phyloP scores from a whole-genome alignment of 2,113 vertebrate species.

The Eira barbara region DNA sequence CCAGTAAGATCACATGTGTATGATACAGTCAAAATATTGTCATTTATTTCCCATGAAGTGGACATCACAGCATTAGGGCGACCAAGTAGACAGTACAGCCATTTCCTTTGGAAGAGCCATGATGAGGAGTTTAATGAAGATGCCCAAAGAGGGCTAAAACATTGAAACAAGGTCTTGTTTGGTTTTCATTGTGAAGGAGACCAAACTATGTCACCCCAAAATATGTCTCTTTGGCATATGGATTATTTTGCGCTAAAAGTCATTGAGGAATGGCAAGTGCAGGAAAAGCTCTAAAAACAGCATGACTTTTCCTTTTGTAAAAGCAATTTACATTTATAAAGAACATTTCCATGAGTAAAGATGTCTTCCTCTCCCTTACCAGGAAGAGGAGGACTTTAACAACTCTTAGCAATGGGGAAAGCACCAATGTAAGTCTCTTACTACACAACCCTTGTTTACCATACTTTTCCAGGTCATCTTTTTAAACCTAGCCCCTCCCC shows the following conservation, averaged over 20 bases:
- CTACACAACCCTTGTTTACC: not conserved
- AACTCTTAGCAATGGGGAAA: not conserved
- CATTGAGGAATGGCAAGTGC: not conserved
- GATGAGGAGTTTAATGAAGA: not conserved
- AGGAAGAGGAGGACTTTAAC: not conserved
- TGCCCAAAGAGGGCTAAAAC: not conserved
- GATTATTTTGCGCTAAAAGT: not conserved
- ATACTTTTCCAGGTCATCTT: not conserved
- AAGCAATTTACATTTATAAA: not conserved
- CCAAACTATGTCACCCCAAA: not conserved
- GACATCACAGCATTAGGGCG: not conserved
- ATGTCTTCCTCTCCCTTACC: not conserved
- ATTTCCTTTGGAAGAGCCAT: not conserved
- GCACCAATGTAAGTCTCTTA: not conserved
- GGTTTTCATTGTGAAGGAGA: not conserved
- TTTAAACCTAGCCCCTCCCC: not conserved
- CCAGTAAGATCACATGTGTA: not conserved
- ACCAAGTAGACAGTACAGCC: not conserved
- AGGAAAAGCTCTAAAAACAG: not conserved
- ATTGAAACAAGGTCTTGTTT: not conserved
- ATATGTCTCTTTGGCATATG: not conserved
- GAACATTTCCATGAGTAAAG: not conserved
- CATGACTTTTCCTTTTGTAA: not conserved
- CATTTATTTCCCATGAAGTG: not conserved
- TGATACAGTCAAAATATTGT: not conserved